These are phyloP conservation scores for Drosophila nikananu DNA, from an alignment of 1,140 invertebrate genomes.

Conservation along the genomic window DNA sequence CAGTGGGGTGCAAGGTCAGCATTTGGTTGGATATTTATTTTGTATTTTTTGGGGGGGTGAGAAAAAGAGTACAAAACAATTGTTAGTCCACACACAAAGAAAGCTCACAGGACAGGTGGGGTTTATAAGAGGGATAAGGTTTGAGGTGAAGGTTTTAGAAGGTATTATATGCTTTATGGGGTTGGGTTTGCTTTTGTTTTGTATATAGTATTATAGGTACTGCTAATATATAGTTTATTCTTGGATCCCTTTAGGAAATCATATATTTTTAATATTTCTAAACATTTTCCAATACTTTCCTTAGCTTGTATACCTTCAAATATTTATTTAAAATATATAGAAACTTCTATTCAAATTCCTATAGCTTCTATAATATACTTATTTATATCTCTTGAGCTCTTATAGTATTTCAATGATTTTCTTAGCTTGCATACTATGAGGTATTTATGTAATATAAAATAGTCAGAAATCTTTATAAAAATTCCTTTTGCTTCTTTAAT, in stretches of 20 bases:
- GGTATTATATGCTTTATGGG: neutral
- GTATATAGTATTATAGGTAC: neutral
- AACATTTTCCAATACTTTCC: too few relatives aligned
- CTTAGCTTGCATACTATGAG: too few relatives aligned
- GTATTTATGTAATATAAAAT: too few relatives aligned
- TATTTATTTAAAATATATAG: neutral
- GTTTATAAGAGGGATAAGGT: constrained; percentile 5
- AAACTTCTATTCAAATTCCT: neutral
- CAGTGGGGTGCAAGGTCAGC: constrained; percentile 4
- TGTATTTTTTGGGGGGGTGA: constrained; percentile 6
- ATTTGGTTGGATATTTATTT: neutral
- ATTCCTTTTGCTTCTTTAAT: neutral
- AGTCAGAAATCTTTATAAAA: neutral
- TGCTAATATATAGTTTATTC: neutral
- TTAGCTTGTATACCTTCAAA: neutral
- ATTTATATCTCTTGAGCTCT: neutral
- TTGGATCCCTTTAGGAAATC: too few relatives aligned
- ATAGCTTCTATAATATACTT: too few relatives aligned
- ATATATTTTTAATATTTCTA: too few relatives aligned
- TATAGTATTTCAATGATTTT: neutral
- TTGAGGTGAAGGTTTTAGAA: neutral
- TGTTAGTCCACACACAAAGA: constrained; percentile 54
- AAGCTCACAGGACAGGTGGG: constrained; percentile 13
- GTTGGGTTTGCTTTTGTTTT: neutral
- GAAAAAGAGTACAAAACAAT: constrained; percentile 57